These are phyloP conservation scores for Gracilinanus agilis DNA, from an alignment of 2,113 vertebrate species.

Conservation along the genomic window DNA sequence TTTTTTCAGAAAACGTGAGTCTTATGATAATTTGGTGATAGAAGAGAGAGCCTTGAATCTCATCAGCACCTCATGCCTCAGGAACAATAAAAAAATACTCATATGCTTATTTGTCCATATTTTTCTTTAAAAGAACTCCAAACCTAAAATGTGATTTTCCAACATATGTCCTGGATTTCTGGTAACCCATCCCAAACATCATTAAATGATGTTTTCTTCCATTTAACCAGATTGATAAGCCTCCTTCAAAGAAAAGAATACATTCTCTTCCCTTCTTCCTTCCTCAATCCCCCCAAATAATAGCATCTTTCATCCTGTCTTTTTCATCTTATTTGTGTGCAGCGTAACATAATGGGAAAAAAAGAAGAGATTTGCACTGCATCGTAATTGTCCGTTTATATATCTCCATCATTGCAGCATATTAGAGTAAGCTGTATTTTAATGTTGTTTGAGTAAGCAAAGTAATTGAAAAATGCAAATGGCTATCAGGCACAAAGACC, in stretches of 20 bases:
- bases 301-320: slow-evolving; percentile 16
- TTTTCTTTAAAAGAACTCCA: slow-evolving; percentile 24
- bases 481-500: slow-evolving; percentile 26
- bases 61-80: slow-evolving; percentile 45
- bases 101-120: background rate
- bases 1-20: background rate
- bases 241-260: slow-evolving; percentile 35
- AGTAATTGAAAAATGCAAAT: slow-evolving; percentile 56
- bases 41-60: slow-evolving; percentile 37
- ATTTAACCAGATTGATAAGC: slow-evolving; percentile 34
- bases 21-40: background rate
- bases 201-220: slow-evolving; percentile 48
- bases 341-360: slow-evolving; percentile 5
- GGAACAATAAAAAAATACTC: slow-evolving; percentile 23
- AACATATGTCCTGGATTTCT: slow-evolving; percentile 42
- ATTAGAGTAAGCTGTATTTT: slow-evolving; percentile 39
- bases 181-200: background rate
- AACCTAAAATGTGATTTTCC: slow-evolving; percentile 15
- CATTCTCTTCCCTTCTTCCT: background rate
- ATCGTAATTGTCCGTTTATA: slow-evolving; percentile 16
- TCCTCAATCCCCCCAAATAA: background rate
- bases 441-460: slow-evolving; percentile 34
- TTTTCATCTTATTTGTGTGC: slow-evolving; percentile 24
- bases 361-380: background rate
- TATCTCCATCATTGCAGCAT: background rate